Evolutionary conservation across 2,113 vertebrate species (phyloP), one percentile per base, ranked within the genome.

Genomic region (Empidonax traillii): DNA sequence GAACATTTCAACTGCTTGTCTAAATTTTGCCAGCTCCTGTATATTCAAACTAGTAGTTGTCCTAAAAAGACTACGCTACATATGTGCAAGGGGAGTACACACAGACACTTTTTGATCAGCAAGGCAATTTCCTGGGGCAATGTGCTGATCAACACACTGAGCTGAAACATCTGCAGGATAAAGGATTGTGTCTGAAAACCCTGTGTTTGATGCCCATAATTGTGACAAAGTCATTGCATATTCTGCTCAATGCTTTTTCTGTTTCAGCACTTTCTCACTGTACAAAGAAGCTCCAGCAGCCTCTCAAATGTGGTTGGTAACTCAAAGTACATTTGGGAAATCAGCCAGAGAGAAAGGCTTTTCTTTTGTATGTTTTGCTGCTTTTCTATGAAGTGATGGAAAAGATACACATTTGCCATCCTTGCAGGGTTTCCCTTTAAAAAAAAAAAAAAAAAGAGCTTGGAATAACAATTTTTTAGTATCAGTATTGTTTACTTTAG

Each of bases 221-320:
- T 91, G 93, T 96, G 82, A 96, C 88, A 96, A 95, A 97, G 92
- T 95, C 95, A 85, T 95, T 87, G 89, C 94, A 91, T 79, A 93
- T 58, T 93, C 82, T 59, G 67, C 43, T 84, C 85, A 89, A 95
- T 93, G 73, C 63, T 73, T 94, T 74, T 95, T 97, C 87, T 94
- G 88, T 96, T 97, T 87, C 83, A 96, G 84, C 55, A 95, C 71
- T 90, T 94, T 92, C 78, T 84, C 75, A 66, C 52, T 78, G 44
- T 95, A 96, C 75, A 97, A 92, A 94, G 93, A 84, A 72, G 76
- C 51, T 66, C 72, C 96, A 84, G 87, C 94, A 96, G 86, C 77
- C 80, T 97, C 95, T 95, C 86, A 84, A 91, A 91, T 86, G 91
- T 37, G 58, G 46, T 83, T 90, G 82, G 95, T 95, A 94, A 84